phyloP scores from a whole-genome alignment of 2,113 vertebrate genomes.

The Phrynosoma blainvillii region DNA sequence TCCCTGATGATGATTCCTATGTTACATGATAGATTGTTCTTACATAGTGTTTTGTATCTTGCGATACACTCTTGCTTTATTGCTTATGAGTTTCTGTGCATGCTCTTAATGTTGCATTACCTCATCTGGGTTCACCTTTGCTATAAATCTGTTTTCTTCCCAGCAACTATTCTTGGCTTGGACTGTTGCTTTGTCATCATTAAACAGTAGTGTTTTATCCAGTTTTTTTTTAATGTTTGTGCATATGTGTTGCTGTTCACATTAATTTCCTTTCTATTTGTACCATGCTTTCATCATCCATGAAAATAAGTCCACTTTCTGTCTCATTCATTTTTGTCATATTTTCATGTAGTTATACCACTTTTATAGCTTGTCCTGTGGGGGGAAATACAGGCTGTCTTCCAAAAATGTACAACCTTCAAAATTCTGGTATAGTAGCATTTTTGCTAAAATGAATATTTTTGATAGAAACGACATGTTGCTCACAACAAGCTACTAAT shows the following conservation, averaged over 20 bases:
- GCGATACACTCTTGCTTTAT: slow-evolving; percentile 17
- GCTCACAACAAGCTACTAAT: neutral
- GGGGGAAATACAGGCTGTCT: slow-evolving; percentile 40
- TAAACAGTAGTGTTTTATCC: neutral
- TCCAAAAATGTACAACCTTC: neutral
- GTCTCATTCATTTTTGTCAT: neutral
- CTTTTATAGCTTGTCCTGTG: slow-evolving; percentile 26
- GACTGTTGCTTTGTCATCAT: slow-evolving; percentile 2
- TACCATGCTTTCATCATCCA: neutral
- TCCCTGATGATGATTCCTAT: neutral
- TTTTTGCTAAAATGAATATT: neutral
- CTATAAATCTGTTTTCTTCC: slow-evolving; percentile 40
- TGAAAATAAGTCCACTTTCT: neutral
- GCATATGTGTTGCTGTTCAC: slow-evolving; percentile 52
- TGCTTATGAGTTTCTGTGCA: slow-evolving; percentile 43
- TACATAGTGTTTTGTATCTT: slow-evolving; percentile 5
- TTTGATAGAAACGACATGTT: neutral
- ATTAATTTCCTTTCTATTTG: slow-evolving; percentile 25
- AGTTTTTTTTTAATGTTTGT: neutral
- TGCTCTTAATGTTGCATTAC: slow-evolving; percentile 52
- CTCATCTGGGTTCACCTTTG: slow-evolving; percentile 51
- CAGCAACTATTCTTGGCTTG: neutral
- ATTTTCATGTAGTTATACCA: slow-evolving; percentile 40
- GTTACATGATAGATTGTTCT: neutral
- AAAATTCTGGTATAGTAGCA: neutral